These are phyloP conservation scores for Aplysina aerophoba DNA, from an alignment of 37 sponge, comb jelly and placozoan genomes.

Conservation along the genomic window DNA sequence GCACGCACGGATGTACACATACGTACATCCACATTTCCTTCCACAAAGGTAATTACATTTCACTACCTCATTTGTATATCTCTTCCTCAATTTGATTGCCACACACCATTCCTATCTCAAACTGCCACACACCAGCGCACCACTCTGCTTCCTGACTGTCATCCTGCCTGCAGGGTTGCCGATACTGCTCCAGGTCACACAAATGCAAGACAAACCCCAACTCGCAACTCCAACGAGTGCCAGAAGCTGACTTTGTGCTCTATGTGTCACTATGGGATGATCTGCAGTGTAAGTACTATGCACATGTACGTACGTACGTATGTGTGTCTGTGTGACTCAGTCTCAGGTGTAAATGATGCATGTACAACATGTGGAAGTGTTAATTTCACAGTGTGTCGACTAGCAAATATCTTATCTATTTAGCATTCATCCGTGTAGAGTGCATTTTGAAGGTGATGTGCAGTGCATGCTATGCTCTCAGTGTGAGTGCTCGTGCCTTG, in stretches of 20 bases:
- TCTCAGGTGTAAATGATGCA: too few species aligned
- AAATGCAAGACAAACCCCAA: neutral
- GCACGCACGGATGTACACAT: too few species aligned
- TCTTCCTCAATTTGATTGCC: too few species aligned
- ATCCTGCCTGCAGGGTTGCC: neutral
- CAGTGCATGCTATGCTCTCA: neutral
- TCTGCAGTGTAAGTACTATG: neutral
- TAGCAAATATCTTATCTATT: neutral
- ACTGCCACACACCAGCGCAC: too few species aligned
- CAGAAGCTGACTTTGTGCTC: constrained; percentile 39
- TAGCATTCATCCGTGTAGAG: neutral
- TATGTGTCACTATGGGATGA: constrained; percentile 41
- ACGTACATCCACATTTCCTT: too few species aligned
- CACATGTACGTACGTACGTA: neutral
- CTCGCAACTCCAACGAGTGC: neutral
- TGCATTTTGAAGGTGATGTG: neutral
- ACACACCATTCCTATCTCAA: too few species aligned
- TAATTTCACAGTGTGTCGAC: too few species aligned
- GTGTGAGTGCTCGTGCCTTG: neutral
- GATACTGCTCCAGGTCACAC: neutral
- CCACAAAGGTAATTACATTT: too few species aligned
- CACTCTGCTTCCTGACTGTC: neutral
- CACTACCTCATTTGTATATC: too few species aligned
- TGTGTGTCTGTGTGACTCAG: neutral
- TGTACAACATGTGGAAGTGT: too few species aligned